Conservation (phyloP, 2,888 invertebrate genomes). For the Trachelus iudaicus region DNA sequence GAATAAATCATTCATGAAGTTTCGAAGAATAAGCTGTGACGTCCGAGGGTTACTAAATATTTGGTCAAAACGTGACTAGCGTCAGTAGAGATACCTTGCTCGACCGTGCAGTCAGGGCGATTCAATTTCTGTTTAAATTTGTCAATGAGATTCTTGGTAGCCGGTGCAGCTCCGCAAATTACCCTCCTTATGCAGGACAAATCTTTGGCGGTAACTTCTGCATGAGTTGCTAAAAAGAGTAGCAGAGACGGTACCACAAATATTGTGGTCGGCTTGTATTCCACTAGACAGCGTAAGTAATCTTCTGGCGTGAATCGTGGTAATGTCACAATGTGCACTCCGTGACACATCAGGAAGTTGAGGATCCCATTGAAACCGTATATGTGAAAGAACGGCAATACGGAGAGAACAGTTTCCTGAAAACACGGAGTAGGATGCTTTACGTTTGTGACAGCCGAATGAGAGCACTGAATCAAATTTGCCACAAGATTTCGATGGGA, state of each 20-base stretch:
- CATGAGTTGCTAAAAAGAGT: slow-evolving; percentile 79
- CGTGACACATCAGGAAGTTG: slow-evolving; percentile 71
- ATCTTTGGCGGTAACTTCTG: slow-evolving; percentile 75
- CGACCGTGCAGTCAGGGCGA: slow-evolving; percentile 41
- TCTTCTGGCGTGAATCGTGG: slow-evolving; percentile 80
- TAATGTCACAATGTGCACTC: slow-evolving; percentile 74
- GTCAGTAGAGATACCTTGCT: slow-evolving; percentile 64
- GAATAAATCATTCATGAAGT: slow-evolving; percentile 15
- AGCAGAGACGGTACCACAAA: slow-evolving; percentile 84
- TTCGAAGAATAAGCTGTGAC: slow-evolving; percentile 8
- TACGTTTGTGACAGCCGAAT: slow-evolving; percentile 67
- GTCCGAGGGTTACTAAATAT: slow-evolving; percentile 11
- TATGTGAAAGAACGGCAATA: slow-evolving; percentile 84
- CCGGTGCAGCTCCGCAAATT: slow-evolving; percentile 81
- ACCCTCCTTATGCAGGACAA: slow-evolving; percentile 73
- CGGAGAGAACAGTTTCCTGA: slow-evolving; percentile 71
- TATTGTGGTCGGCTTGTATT: slow-evolving; percentile 72
- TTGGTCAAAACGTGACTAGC: slow-evolving; percentile 44
- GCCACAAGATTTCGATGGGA: slow-evolving; percentile 76
- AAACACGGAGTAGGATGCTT: slow-evolving; percentile 67
- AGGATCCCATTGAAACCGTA: slow-evolving; percentile 80
- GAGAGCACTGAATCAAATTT: slow-evolving; percentile 68
- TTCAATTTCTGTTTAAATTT: slow-evolving; percentile 72
- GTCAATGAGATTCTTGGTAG: slow-evolving; percentile 73
- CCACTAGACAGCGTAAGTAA: slow-evolving; percentile 74